Base-by-base conservation (phyloP, 2,888 invertebrate genomes). In the Odontomyia ornata region DNA sequence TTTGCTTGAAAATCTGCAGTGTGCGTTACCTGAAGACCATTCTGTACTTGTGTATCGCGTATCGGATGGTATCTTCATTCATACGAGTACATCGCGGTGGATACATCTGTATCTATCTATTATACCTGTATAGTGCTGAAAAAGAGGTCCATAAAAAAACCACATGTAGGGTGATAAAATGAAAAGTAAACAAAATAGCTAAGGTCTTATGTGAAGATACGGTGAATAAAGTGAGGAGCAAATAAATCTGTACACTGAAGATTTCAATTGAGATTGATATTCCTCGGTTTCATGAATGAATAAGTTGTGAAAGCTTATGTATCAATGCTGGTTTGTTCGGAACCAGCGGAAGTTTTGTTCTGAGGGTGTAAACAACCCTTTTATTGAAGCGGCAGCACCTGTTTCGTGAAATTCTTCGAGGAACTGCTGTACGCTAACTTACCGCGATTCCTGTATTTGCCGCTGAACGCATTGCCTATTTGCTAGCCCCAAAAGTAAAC, bases 111-210 rank as follows among this genome's bases (percentile, higher is more conserved):
- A 52, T 15, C 4, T 15, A 52, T 13, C 4, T 52, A 15, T 4
- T 18, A 52, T 52, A 18, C 15, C n/a, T 52, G 15, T 52, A 36
- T 4, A 18, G 52, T 15, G 15, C 4, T 52, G 18, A 52, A 52
- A 52, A 36, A 36, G 36, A 36, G 36, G 9, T 9, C 9, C 9
- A 36, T 9, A 36, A 36, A 36, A n/a, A 36, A 36, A 36, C 36
- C 36, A 36, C 52, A 18, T 52, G 15, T 52, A 36, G 52, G 52
- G 52, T 18, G 52, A 52, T 52, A 52, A 52, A 52, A 52, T 52
- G 52, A n/a, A n/a, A 52, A 52, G 52, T 52, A 52, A 52, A 52
- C 52, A 52, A 52, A 52, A 52, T 52, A 13, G 52, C 15, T 9
- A 15, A 52, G 52, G 18, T 18, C n/a, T 52, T 18, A 52, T 9